phyloP scores from a whole-genome alignment of 2,888 invertebrate genomes.

The Heliconius charithonia region DNA sequence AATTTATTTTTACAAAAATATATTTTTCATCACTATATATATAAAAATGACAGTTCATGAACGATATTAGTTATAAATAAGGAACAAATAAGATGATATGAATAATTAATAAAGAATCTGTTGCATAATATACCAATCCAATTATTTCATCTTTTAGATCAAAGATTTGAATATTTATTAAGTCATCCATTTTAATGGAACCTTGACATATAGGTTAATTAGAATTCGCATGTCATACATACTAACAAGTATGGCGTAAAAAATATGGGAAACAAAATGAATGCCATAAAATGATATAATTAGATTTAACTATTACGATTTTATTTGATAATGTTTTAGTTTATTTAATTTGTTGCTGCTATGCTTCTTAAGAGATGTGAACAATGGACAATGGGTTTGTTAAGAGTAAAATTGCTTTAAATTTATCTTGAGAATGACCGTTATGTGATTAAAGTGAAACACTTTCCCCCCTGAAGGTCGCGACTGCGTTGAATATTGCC shows the following conservation, averaged over 20 bases:
- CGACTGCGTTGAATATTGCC: slow-evolving; percentile 62
- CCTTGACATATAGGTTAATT: slow-evolving; percentile 36
- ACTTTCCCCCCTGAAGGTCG: slow-evolving; percentile 76
- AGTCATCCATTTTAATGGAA: not conserved
- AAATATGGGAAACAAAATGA: slow-evolving; percentile 8
- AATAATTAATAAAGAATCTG: slow-evolving; percentile 8
- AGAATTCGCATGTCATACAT: slow-evolving; percentile 23
- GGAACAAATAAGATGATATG: not conserved
- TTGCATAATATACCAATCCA: not conserved
- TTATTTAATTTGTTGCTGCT: slow-evolving; percentile 39
- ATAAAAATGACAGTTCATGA: slow-evolving; percentile 2
- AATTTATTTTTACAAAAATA: not conserved
- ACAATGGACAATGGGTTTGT: slow-evolving; percentile 45
- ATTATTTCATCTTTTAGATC: slow-evolving; percentile 12
- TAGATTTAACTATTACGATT: slow-evolving; percentile 9
- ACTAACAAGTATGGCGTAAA: slow-evolving; percentile 11
- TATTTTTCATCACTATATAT: slow-evolving; percentile 3
- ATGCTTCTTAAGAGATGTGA: slow-evolving; percentile 37
- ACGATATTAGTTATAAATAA: slow-evolving; percentile 4
- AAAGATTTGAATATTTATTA: slow-evolving; percentile 18
- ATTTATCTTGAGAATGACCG: slow-evolving; percentile 50
- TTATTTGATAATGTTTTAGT: slow-evolving; percentile 34
- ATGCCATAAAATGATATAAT: slow-evolving; percentile 17
- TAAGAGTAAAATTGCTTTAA: slow-evolving; percentile 40
- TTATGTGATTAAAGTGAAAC: slow-evolving; percentile 70